These are phyloP conservation scores for Drosophila repletoides DNA, from an alignment of 1,140 invertebrate species.

Conservation along the genomic window DNA sequence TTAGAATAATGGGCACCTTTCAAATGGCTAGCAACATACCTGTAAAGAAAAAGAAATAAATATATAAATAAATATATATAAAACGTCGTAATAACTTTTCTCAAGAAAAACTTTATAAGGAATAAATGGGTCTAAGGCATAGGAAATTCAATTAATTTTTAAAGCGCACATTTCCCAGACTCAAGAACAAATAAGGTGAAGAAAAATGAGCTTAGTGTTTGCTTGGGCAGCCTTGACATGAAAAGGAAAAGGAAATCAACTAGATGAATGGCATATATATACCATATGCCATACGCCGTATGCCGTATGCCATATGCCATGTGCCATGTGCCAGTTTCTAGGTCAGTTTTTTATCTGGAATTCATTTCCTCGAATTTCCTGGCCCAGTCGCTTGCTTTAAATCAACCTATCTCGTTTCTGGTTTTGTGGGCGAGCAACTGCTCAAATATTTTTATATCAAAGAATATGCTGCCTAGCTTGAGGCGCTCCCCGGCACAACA, in stretches of 20 bases:
- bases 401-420: conserved; percentile 8
- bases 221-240: conserved; percentile 16
- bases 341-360: conserved; percentile 54
- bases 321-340: conserved; percentile 36
- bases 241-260: conserved; percentile 11
- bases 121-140: no score
- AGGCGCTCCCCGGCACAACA: conserved; percentile 48
- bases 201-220: background rate
- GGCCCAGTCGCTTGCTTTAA: conserved; percentile 16
- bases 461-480: conserved; percentile 51
- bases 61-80: background rate
- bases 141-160: background rate
- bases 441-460: conserved; percentile 36
- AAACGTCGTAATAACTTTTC: background rate
- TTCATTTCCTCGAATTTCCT: conserved; percentile 54
- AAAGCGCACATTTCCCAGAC: no score
- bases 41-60: conserved; percentile 31
- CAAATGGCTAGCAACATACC: conserved; percentile 32
- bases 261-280: background rate
- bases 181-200: background rate
- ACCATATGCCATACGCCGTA: background rate
- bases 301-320: background rate
- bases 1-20: background rate
- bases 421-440: conserved; percentile 8
- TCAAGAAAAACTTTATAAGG: background rate